Conservation (phyloP, 2,113 vertebrate genomes). For the Neogobius melanostomus region DNA sequence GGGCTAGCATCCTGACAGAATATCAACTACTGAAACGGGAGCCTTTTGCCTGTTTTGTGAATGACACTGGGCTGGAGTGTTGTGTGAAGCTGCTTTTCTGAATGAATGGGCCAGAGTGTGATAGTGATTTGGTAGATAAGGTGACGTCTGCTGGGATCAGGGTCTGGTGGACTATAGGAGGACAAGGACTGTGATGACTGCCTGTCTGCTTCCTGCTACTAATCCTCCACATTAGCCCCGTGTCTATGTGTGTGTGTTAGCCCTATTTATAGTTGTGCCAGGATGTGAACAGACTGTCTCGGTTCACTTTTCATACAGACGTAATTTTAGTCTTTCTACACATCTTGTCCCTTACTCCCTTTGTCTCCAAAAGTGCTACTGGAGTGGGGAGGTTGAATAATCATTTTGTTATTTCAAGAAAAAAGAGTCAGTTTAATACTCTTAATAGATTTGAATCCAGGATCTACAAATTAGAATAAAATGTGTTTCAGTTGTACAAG, state of each 20-base stretch:
- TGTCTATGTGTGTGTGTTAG: conserved; percentile 54
- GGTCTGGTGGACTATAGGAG: conserved; percentile 45
- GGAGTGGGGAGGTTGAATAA: conserved; percentile 32
- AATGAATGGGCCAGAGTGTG: conserved; percentile 61
- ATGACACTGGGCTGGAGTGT: conserved; percentile 44
- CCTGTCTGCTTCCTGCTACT: conserved; percentile 77
- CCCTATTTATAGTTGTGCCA: conserved; percentile 77
- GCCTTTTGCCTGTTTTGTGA: conserved; percentile 52
- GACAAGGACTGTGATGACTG: conserved; percentile 71
- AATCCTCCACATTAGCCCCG: conserved; percentile 77
- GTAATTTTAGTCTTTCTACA: conserved; percentile 73
- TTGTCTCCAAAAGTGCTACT: conserved; percentile 46
- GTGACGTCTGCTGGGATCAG: conserved; percentile 73
- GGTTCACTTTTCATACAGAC: conserved; percentile 78
- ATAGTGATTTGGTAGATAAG: conserved; percentile 76
- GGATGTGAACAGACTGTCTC: conserved; percentile 77
- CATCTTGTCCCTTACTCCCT: conserved; percentile 38
- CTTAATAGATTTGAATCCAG: neutral
- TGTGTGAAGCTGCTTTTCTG: conserved; percentile 60
- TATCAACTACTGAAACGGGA: conserved; percentile 68
- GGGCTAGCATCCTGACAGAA: conserved; percentile 65
- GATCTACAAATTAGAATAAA: too few species aligned
- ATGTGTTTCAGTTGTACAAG: too few species aligned
- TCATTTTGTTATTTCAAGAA: neutral
- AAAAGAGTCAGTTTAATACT: conserved; percentile 28